Conservation (phyloP, 1,140 invertebrate genomes). For the Eumeta japonica region DNA sequence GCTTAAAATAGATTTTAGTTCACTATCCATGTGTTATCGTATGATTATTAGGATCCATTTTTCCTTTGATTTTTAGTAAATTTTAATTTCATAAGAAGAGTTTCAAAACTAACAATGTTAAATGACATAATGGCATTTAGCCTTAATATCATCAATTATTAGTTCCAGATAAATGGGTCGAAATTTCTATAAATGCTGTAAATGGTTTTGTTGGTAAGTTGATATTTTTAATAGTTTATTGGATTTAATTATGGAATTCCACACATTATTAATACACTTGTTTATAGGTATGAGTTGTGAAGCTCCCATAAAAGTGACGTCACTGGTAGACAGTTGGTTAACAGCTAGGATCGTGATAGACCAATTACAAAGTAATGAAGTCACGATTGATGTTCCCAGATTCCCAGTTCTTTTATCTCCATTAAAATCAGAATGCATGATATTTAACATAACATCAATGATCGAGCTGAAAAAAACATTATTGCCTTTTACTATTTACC, state of each 20-base stretch:
- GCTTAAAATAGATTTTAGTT: too few relatives aligned
- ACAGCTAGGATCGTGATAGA: slow-evolving; percentile 37
- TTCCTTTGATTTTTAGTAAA: too few relatives aligned
- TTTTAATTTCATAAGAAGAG: too few relatives aligned
- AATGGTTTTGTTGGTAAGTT: slow-evolving; percentile 43
- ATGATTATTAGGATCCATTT: too few relatives aligned
- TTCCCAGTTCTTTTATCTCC: slow-evolving; percentile 37
- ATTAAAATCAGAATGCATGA: slow-evolving; percentile 35
- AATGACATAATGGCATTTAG: too few relatives aligned
- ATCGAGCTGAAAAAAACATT: slow-evolving; percentile 25
- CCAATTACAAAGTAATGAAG: slow-evolving; percentile 17
- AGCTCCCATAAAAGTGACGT: slow-evolving; percentile 28
- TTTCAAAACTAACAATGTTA: too few relatives aligned
- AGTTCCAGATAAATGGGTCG: slow-evolving; percentile 41
- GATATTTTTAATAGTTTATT: too few relatives aligned
- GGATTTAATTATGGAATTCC: too few relatives aligned
- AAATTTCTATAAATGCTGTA: slow-evolving; percentile 22
- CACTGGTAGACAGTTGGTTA: slow-evolving; percentile 36
- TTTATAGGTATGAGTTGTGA: slow-evolving; percentile 27
- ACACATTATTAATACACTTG: slow-evolving; percentile 5
- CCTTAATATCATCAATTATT: too few relatives aligned
- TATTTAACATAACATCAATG: slow-evolving; percentile 34
- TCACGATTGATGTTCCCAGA: slow-evolving; percentile 36
- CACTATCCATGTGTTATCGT: too few relatives aligned
- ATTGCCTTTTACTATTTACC: slow-evolving; percentile 27